phyloP scores from a whole-genome alignment of 2,888 invertebrate species.

The Eristalinus sepulchralis region DNA sequence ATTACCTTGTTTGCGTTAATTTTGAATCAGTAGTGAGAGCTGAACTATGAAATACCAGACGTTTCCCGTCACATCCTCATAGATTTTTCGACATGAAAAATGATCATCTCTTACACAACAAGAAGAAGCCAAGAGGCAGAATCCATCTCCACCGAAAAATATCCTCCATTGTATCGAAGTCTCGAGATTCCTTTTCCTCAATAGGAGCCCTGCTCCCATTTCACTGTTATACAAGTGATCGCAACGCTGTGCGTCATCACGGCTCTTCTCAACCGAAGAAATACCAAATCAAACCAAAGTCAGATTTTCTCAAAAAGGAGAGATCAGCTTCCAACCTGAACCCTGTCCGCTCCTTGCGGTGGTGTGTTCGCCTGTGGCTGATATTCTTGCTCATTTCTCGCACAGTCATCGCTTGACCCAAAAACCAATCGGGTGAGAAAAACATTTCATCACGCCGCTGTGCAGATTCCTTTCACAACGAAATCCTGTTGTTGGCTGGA shows the following conservation, averaged over 20 bases:
- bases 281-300: neutral
- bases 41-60: no score
- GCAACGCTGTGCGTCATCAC: neutral
- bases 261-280: neutral
- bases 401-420: constrained; percentile 41
- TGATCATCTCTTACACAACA: no score
- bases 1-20: no score
- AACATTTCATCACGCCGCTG: constrained; percentile 10
- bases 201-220: neutral
- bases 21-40: no score
- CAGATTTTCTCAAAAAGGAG: constrained; percentile 25
- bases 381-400: constrained; percentile 32
- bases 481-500: constrained; percentile 56
- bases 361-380: neutral
- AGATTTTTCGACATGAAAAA: no score
- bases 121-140: no score
- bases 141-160: neutral
- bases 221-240: neutral
- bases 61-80: no score
- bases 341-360: constrained; percentile 12
- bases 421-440: constrained; percentile 46
- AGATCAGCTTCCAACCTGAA: constrained; percentile 13
- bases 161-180: neutral
- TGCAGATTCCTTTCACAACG: constrained; percentile 49
- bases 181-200: neutral